Percentiles rank a stretch among this genome's conserved stretches.
Evolutionary conservation across 2,113 vertebrate species (phyloP).

Genomic region (Ellobius talpinus): DNA sequence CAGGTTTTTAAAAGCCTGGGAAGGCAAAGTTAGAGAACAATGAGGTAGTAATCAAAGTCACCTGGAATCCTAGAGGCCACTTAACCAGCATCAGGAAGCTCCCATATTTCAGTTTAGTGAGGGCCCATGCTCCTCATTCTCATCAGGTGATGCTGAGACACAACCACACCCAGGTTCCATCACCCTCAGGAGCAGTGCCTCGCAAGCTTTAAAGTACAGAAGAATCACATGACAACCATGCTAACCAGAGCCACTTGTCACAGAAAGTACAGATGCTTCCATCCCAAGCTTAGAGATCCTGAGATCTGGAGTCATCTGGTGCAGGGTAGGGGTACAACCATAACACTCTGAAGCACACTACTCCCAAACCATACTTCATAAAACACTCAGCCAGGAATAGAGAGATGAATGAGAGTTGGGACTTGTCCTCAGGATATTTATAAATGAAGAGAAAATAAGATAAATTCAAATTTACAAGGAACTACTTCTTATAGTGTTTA

Average conservation of each 20-base stretch:
- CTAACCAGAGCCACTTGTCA: slow-evolving; percentile 10
- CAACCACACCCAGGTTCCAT: slow-evolving; percentile 3
- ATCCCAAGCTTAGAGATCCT: not conserved
- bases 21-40: not conserved
- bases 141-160: slow-evolving; percentile 39
- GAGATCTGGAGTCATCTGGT: slow-evolving; percentile 21
- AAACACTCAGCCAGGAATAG: not conserved
- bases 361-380: not conserved
- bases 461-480: slow-evolving; percentile 43
- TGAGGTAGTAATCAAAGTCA: slow-evolving; percentile 21
- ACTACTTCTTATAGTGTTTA: slow-evolving; percentile 20
- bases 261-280: slow-evolving; percentile 21
- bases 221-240: slow-evolving; percentile 37
- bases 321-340: not conserved
- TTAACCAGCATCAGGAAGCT: not conserved
- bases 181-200: not conserved
- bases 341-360: not conserved
- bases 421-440: not conserved
- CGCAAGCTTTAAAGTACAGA: slow-evolving; percentile 4
- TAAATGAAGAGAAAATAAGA: slow-evolving; percentile 47
- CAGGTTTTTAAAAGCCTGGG: not conserved
- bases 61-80: not conserved
- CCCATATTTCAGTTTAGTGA: not conserved
- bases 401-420: slow-evolving; percentile 22
- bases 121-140: not conserved